phyloP scores from a whole-genome alignment of 2,797 vertebrate genomes.

The Pantherophis vulpinus region DNA sequence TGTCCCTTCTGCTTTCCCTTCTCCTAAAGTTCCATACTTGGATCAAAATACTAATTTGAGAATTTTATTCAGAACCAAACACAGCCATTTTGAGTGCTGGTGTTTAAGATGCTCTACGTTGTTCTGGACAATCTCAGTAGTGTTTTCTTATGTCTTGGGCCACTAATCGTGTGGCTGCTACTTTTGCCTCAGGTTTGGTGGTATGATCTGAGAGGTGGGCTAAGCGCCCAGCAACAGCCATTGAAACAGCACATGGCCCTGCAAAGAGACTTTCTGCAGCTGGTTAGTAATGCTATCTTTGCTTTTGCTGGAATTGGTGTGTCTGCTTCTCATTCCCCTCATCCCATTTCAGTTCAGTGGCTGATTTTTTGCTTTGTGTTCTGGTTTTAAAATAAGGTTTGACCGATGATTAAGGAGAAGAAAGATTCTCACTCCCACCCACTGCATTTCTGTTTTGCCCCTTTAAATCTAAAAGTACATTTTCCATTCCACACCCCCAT shows the following conservation, averaged over 20 bases:
- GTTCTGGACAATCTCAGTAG: neutral
- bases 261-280: neutral
- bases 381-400: neutral
- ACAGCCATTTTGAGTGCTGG: neutral
- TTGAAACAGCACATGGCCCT: neutral
- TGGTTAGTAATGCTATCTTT: neutral
- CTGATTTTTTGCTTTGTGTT: neutral
- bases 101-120: neutral
- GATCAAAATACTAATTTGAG: neutral
- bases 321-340: neutral
- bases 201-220: neutral
- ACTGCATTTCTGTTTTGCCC: neutral
- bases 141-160: neutral
- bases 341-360: neutral
- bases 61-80: neutral
- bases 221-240: neutral
- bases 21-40: neutral
- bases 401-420: neutral
- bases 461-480: neutral
- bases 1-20: neutral
- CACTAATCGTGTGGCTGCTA: neutral
- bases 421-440: neutral
- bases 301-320: neutral
- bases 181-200: neutral
- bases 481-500: neutral